Evolutionary conservation across 2,113 vertebrate species (phyloP), one percentile per base, ranked within the genome.

Genomic region (Cricetomys ansorgei): DNA sequence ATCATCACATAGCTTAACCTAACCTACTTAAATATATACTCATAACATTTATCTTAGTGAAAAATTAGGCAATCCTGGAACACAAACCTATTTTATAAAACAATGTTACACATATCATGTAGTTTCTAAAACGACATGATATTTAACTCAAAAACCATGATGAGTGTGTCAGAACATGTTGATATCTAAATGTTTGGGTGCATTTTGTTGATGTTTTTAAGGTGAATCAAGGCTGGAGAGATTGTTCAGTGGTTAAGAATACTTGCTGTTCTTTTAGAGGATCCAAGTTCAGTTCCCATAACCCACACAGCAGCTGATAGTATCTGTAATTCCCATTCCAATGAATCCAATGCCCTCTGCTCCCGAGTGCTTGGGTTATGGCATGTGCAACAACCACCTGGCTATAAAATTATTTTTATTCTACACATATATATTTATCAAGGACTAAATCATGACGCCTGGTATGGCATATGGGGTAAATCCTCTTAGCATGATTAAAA

Each of bases 401-500:
- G n/a, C n/a, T 94, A 55, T 76, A 79, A n/a, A 8, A 75, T 64
- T 57, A 48, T 37, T 90, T 85, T 40, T 80, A 34, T 77, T 88
- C 62, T 76, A 25, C 3, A 43, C 29, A 57, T 37, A 70, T 37
- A 45, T 1, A 92, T 37, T 87, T 89, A 77, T 89, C 43, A 97
- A 34, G 13, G n/a, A 93, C 50, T 34, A 85, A 94, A 92, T 69
- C 37, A 88, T 91, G 72, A 73, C 37, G 29, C 3, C 25, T 92
- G 31, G 77, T 79, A 83, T 0, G 19, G 55, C 8, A 85, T 15
- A 1, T 77, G 27, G 17, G 15, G 76, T 89, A 93, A 86, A 23
- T 2, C 19, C 2, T 57, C 88, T 75, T 69, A 50, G 13, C 19
- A 48, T 92, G 7, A 92, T 77, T 92, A 77, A 98, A 94, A 81